These are phyloP conservation scores for Eclectus roratus DNA, from an alignment of 2,113 vertebrate genomes.

Conservation along the genomic window DNA sequence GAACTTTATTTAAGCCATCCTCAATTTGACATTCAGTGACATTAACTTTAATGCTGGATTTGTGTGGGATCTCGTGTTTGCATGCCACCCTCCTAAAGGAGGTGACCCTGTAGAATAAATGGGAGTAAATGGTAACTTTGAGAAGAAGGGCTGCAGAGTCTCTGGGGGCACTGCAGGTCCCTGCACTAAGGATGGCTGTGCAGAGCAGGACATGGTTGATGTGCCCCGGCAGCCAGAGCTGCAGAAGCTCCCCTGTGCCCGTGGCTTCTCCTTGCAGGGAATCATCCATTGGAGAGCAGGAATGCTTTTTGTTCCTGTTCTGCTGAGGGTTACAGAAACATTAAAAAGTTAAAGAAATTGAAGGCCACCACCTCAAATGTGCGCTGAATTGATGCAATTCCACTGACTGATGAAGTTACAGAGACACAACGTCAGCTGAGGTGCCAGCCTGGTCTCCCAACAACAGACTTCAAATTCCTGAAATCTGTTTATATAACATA, in stretches of 20 bases:
- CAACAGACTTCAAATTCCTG: neutral
- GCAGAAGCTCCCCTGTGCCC: neutral
- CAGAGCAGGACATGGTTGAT: fast-evolving
- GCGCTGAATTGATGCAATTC: neutral
- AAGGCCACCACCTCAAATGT: neutral
- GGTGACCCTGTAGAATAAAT: neutral
- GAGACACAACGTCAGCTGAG: neutral
- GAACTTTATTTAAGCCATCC: neutral
- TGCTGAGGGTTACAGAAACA: neutral
- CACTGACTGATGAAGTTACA: neutral
- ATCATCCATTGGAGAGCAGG: fast-evolving
- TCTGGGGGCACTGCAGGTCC: neutral
- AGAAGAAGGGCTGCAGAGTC: neutral
- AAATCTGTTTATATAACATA: neutral
- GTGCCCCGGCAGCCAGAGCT: neutral
- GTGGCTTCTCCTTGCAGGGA: fast-evolving
- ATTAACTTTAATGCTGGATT: neutral
- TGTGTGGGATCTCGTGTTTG: neutral
- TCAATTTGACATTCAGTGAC: neutral
- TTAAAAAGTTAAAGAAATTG: neutral
- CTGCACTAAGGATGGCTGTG: neutral
- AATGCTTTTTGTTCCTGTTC: neutral
- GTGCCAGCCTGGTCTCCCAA: neutral
- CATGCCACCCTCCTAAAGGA: neutral
- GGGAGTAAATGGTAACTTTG: neutral